These are phyloP conservation scores for Chrysopa pallens DNA, from an alignment of 1,140 invertebrate species.

Conservation along the genomic window DNA sequence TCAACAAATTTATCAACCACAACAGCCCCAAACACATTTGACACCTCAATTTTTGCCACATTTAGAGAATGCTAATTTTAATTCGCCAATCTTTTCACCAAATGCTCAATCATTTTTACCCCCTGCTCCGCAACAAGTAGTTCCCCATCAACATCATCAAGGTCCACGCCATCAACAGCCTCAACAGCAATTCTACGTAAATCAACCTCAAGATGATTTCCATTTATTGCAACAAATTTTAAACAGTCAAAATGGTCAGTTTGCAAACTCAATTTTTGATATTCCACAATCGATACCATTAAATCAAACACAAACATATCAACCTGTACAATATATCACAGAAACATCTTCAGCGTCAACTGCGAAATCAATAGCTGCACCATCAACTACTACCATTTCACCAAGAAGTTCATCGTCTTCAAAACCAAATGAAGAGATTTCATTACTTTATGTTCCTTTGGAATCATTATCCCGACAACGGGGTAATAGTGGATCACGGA, in stretches of 20 bases:
- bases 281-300: neutral
- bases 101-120: no score
- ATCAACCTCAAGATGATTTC: neutral
- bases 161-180: neutral
- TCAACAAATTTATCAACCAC: neutral
- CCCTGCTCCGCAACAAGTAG: neutral
- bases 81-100: neutral
- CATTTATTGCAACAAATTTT: neutral
- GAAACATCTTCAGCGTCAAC: slow-evolving; percentile 1
- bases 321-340: neutral
- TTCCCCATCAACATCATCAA: neutral
- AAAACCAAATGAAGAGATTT: slow-evolving; percentile 43
- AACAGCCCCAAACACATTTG: neutral
- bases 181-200: neutral
- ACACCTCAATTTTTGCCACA: neutral
- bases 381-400: slow-evolving; percentile 3
- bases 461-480: slow-evolving; percentile 43
- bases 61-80: neutral
- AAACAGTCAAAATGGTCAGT: neutral
- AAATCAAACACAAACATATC: neutral
- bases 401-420: neutral
- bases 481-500: slow-evolving; percentile 2
- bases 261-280: neutral
- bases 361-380: slow-evolving; percentile 7
- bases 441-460: slow-evolving; percentile 60